Evolutionary conservation across 1,140 invertebrate species (phyloP), one percentile per base, ranked within the genome.

Genomic region (Belonocnema kinseyi): DNA sequence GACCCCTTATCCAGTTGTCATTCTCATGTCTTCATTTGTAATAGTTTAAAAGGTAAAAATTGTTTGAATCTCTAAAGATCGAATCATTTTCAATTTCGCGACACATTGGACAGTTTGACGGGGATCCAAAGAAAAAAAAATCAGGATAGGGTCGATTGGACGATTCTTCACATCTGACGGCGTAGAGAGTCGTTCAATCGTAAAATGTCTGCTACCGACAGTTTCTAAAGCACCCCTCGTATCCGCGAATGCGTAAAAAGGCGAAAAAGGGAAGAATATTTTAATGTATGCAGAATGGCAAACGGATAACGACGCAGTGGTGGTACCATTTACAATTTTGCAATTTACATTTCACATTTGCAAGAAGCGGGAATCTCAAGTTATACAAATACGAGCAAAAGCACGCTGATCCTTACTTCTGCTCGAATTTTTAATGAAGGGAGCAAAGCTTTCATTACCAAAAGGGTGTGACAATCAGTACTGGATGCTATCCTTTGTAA

Each of bases 361-460:
- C 58, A 66, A 40, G 58, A 66, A 61, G 56, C 56, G 19, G 21
- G 56, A 61, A 61, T 61, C 56, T 61, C 33, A 61, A 61, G 56
- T 61, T 61, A 66, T 66, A 66, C 58, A 66, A 66, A 66, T 66
- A 66, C 58, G 58, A 66, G 13, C 58, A 6, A 66, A 66, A 66
- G 58, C 58, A 66, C 58, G 26, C 58, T 66, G 58, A 66, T 66
- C 58, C 58, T 66, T 66, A 26, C 40, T 66, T 66, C 58, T 66
- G 58, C 58, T 66, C 58, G 58, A 66, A 66, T 66, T 66, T 13
- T 26, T 66, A 26, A 66, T 66, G 58, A 66, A 26, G 26, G 56
- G 26, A 26, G 58, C 12, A n/a, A 66, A 61, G 19, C 33, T 61
- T 61, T 61, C 58, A 14, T 66, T 40, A 66, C 40, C 40, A 66